Conservation (phyloP, 2,113 vertebrate species). For the Epinephelus fuscoguttatus region DNA sequence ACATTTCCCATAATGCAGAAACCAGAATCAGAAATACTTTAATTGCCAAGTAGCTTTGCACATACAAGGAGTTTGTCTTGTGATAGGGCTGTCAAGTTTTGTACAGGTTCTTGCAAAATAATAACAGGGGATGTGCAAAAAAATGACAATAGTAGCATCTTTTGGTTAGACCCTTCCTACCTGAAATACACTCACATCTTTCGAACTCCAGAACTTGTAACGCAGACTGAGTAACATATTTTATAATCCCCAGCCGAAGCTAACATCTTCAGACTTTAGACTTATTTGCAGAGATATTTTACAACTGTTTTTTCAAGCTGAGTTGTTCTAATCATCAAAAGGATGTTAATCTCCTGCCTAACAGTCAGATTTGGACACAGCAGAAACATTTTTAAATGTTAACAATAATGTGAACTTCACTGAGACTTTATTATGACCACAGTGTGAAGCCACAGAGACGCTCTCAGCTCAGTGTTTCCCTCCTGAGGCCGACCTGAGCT, state of each 20-base stretch:
- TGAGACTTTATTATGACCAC: not conserved
- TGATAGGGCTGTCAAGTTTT: too few relatives aligned
- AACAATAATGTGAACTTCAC: not conserved
- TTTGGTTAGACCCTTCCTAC: not conserved
- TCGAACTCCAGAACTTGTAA: too few relatives aligned
- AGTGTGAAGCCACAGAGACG: not conserved
- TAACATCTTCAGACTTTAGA: too few relatives aligned
- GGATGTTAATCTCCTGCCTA: not conserved
- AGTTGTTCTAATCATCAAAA: too few relatives aligned
- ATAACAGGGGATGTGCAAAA: too few relatives aligned
- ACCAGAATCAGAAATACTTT: too few relatives aligned
- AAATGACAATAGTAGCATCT: not conserved
- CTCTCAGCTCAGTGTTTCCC: not conserved
- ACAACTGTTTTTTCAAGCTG: too few relatives aligned
- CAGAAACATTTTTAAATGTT: not conserved
- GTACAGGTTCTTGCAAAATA: too few relatives aligned
- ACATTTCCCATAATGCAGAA: slow-evolving; percentile 11
- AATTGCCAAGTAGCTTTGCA: too few relatives aligned
- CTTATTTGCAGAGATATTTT: too few relatives aligned
- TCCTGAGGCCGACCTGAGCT: not conserved
- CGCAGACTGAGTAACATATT: too few relatives aligned
- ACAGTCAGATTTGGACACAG: not conserved
- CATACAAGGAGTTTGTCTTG: too few relatives aligned
- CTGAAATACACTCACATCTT: not conserved
- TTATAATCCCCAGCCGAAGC: not conserved